Percentiles rank a stretch among this genome's conserved stretches.
These are phyloP conservation scores for Hydrotaea diabolus DNA, from an alignment of 2,888 invertebrate genomes.

Conservation along the genomic window DNA sequence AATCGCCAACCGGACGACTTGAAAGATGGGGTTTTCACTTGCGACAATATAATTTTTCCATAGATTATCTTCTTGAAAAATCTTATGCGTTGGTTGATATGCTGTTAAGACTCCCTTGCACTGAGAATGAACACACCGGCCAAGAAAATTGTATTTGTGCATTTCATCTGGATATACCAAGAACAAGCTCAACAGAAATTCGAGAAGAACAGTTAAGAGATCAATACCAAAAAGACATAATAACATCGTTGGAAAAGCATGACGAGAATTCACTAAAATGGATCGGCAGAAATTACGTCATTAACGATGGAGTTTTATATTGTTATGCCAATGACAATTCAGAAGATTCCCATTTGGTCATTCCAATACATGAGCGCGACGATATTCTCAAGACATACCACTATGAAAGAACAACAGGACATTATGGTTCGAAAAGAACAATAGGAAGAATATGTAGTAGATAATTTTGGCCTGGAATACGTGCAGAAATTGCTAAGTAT, in stretches of 20 bases:
- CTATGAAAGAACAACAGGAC: conserved; percentile 64
- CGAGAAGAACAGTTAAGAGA: conserved; percentile 41
- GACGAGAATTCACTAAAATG: conserved; percentile 28
- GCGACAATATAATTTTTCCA: conserved; percentile 76
- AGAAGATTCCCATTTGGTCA: conserved; percentile 51
- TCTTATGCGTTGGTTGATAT: conserved; percentile 44
- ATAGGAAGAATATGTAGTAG: conserved; percentile 50
- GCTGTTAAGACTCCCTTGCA: conserved; percentile 42
- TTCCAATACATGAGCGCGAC: conserved; percentile 40
- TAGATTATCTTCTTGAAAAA: conserved; percentile 77
- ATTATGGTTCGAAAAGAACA: conserved; percentile 62
- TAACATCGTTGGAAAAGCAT: conserved; percentile 16
- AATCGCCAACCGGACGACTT: conserved; percentile 78
- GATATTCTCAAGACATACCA: conserved; percentile 56
- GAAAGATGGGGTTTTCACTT: conserved; percentile 80
- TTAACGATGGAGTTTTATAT: conserved; percentile 34
- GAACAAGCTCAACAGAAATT: conserved; percentile 45
- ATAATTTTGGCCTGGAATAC: conserved; percentile 66
- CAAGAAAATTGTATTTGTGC: conserved; percentile 24
- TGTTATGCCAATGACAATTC: conserved; percentile 17
- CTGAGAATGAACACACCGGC: not conserved
- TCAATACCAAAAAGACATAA: conserved; percentile 15
- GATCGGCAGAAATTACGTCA: conserved; percentile 18
- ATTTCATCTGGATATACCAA: conserved; percentile 41
- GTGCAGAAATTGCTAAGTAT: conserved; percentile 50